Conservation (phyloP, 2,113 vertebrate genomes). For the Leptobrachium leishanense region DNA sequence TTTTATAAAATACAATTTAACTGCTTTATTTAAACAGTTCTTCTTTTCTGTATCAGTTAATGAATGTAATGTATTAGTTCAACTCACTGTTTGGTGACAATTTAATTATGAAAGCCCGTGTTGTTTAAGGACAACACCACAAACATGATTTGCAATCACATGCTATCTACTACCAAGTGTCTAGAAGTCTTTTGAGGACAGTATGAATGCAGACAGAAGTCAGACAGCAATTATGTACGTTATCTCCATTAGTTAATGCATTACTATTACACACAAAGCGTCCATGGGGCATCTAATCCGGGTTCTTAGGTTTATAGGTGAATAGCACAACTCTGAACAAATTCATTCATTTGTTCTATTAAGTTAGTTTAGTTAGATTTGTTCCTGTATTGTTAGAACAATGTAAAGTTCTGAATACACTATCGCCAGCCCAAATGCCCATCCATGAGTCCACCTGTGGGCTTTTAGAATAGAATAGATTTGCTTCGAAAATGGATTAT, state of each 20-base stretch:
- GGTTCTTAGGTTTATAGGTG: neutral
- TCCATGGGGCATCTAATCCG: neutral
- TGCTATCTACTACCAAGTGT: conserved; percentile 14
- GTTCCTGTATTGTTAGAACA: neutral
- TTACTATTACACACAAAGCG: conserved; percentile 16
- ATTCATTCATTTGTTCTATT: neutral
- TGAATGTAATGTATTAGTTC: conserved; percentile 45
- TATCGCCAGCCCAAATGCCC: too few relatives aligned
- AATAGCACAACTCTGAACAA: neutral
- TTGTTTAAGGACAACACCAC: conserved; percentile 40
- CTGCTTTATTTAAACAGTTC: neutral
- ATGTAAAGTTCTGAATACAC: neutral
- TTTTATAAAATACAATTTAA: neutral
- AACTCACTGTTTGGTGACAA: conserved; percentile 34
- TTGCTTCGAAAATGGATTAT: too few relatives aligned
- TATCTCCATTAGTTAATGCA: conserved; percentile 42
- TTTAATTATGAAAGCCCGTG: conserved; percentile 39
- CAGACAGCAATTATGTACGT: conserved; percentile 43
- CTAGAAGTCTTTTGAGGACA: conserved; percentile 48
- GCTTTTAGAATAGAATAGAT: neutral
- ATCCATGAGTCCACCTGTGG: neutral
- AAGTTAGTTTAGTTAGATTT: neutral
- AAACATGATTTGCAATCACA: conserved; percentile 25
- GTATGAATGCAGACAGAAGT: conserved; percentile 29
- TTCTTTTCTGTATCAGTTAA: conserved; percentile 5